Evolutionary conservation across 2,113 vertebrate genomes (phyloP), one percentile per base, ranked within the genome.

Genomic region (Callaeas wilsoni): DNA sequence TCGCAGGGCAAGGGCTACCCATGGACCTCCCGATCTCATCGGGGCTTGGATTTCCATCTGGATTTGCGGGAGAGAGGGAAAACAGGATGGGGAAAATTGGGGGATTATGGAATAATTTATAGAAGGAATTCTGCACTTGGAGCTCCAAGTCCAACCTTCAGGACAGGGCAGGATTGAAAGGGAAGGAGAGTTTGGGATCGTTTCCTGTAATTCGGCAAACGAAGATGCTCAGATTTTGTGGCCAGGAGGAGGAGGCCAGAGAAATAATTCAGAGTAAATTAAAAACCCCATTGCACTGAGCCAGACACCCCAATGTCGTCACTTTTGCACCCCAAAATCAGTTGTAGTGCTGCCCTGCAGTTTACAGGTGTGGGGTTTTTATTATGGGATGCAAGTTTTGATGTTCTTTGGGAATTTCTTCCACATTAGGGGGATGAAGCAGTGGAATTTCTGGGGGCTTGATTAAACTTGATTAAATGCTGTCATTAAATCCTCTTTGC

Each of bases 121-220:
- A 50, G n/a, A 62, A 47, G 50, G 60, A 49, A 46, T 84, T 19
- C 57, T 59, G 35, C 29, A 4, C 12, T 8, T 13, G 67, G 37
- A 8, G 37, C 26, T 56, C 16, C 4, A 56, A 75, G 27, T 20
- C 30, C 30, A 16, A 25, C n/a, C 1, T 30, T 55, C 18, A 8
- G 68, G 57, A 3, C 16, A 13, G 63, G 63, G 41, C 33, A 47
- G 49, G 82, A 23, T 39, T 57, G 8, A 41, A 74, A 13, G 30
- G 19, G n/a, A 64, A n/a, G 69, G 49, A 47, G 59, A 47, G 6
- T 47, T 74, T 0, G 3, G 60, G 42, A 30, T n/a, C 0, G 3
- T 30, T 56, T 20, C 19, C 4, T 8, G 14, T 14, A 15, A 18
- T n/a, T 8, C 27, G 8, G 19, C 7, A 3, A 4, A 8, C 7